Evolutionary conservation across 2,797 vertebrate species (phyloP).

Genomic region (Sarcoramphus papa): DNA sequence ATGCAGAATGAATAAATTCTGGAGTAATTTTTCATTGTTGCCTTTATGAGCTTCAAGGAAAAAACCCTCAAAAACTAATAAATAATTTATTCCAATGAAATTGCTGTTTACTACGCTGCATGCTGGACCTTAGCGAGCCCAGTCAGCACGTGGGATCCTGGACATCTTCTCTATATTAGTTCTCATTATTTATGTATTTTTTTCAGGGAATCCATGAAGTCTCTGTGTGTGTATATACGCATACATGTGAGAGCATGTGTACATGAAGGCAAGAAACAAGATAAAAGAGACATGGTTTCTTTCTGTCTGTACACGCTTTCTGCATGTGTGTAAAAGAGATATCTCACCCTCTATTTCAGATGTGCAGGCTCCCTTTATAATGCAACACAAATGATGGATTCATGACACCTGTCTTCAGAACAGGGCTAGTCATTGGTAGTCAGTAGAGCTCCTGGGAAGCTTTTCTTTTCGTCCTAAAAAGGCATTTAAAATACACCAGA

Average conservation of each 20-base stretch:
- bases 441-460: not conserved
- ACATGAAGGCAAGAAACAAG: not conserved
- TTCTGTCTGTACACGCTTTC: not conserved
- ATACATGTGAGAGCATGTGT: not conserved
- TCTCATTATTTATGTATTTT: not conserved
- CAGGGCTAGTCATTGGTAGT: not conserved
- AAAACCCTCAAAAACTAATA: not conserved
- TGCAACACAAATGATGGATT: not conserved
- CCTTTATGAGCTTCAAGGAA: not conserved
- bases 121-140: not conserved
- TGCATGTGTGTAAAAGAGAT: not conserved
- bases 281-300: rapidly evolving
- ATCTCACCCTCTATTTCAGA: not conserved
- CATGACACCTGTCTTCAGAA: not conserved
- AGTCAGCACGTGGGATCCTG: not conserved
- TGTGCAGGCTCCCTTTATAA: not conserved
- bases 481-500: not conserved
- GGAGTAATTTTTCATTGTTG: slow-evolving; percentile 13
- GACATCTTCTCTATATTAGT: not conserved
- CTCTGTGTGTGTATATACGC: not conserved
- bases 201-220: not conserved
- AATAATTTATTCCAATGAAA: slow-evolving; percentile 11
- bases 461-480: not conserved
- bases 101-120: not conserved
- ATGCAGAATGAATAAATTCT: not conserved